Conservation (phyloP, 2,113 vertebrate genomes). For the Phrynocephalus versicolor region DNA sequence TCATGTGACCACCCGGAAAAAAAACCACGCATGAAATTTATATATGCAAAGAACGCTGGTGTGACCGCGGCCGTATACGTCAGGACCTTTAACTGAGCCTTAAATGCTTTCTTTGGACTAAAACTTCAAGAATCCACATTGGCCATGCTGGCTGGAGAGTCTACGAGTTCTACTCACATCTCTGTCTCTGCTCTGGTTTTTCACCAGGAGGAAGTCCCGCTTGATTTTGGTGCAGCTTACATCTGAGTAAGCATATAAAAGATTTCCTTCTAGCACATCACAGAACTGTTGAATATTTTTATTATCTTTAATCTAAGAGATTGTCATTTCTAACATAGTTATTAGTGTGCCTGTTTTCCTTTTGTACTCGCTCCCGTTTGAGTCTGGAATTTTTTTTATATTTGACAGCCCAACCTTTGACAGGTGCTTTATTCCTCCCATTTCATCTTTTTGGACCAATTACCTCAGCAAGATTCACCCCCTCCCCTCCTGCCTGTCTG, state of each 20-base stretch:
- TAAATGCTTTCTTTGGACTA: no score
- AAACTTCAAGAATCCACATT: no score
- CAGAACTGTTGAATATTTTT: background rate
- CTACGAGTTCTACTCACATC: no score
- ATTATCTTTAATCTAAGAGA: constrained; percentile 64
- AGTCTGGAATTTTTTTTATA: constrained; percentile 61
- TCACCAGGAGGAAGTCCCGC: background rate
- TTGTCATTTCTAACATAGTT: constrained; percentile 43
- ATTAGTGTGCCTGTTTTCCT: constrained; percentile 66
- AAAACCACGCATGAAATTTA: no score
- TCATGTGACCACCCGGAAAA: no score
- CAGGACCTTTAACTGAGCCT: no score
- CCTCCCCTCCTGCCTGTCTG: constrained; percentile 52
- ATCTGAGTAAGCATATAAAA: no score
- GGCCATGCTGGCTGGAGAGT: no score
- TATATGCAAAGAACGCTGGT: no score
- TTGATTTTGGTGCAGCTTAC: background rate
- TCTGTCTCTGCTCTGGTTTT: no score
- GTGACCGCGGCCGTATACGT: no score
- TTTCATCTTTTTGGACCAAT: constrained; percentile 72
- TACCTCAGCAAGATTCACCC: constrained; percentile 65
- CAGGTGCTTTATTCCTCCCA: constrained; percentile 55
- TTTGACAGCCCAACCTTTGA: constrained; percentile 65
- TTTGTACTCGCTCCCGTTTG: constrained; percentile 54
- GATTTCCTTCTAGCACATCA: background rate